A percentile compares a stretch with the other conserved stretches of the same genome.
phyloP scores from a whole-genome alignment of 2,888 invertebrate species.

The Ophion ventricosus region DNA sequence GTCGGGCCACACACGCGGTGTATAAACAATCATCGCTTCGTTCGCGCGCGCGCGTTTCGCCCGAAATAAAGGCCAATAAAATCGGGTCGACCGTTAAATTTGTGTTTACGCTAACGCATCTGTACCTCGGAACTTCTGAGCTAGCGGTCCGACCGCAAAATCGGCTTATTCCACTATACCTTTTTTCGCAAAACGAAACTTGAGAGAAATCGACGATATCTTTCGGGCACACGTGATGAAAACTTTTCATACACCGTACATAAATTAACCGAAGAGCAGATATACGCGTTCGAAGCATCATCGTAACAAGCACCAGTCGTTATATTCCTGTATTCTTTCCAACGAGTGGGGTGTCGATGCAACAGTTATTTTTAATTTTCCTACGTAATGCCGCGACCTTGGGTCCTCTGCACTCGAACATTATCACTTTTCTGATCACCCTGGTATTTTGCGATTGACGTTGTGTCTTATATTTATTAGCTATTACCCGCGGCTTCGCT shows the following conservation, averaged over 20 bases:
- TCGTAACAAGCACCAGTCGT: neutral
- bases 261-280: conserved; percentile 2
- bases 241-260: neutral
- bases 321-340: too few species aligned
- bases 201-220: conserved; percentile 28
- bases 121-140: conserved; percentile 45
- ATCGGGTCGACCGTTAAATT: conserved; percentile 56
- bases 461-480: too few species aligned
- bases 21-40: conserved; percentile 49
- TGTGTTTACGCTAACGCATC: conserved; percentile 66
- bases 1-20: conserved; percentile 31
- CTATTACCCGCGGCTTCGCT: too few species aligned
- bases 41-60: conserved; percentile 29
- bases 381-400: too few species aligned
- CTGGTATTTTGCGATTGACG: too few species aligned
- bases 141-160: conserved; percentile 51
- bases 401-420: too few species aligned
- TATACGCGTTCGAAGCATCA: neutral
- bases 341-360: too few species aligned
- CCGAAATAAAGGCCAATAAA: conserved; percentile 69
- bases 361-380: too few species aligned
- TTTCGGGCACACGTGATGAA: conserved; percentile 15
- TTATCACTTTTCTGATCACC: too few species aligned
- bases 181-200: neutral
- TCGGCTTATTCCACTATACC: conserved; percentile 9